These are phyloP conservation scores for Malacosoma neustria DNA, from an alignment of 2,888 invertebrate genomes.

Conservation along the genomic window DNA sequence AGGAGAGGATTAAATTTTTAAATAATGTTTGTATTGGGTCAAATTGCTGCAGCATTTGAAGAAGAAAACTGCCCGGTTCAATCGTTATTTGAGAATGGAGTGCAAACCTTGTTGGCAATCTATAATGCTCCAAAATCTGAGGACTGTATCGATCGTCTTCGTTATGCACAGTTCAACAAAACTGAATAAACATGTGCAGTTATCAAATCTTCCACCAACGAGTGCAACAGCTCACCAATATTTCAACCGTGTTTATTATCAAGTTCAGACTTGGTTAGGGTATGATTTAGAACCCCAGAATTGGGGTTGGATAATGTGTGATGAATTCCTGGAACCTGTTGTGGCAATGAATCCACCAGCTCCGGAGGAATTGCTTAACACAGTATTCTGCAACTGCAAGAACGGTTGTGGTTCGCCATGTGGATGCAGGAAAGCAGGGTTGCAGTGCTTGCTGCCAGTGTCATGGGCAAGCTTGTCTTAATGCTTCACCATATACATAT, in stretches of 20 bases:
- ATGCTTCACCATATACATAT: too few relatives aligned
- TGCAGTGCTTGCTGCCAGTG: too few relatives aligned
- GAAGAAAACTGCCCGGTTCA: too few relatives aligned
- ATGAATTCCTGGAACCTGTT: too few relatives aligned
- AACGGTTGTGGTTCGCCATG: constrained; percentile 15
- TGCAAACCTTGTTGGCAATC: constrained; percentile 18
- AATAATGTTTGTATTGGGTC: background rate
- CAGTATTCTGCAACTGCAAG: constrained; percentile 4
- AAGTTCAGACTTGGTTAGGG: constrained; percentile 13
- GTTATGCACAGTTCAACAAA: too few relatives aligned
- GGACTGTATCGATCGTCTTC: constrained; percentile 5
- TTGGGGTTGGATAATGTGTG: too few relatives aligned
- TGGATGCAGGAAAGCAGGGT: constrained; percentile 12
- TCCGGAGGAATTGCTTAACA: too few relatives aligned
- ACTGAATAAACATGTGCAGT: constrained; percentile 19
- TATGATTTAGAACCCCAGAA: constrained; percentile 10
- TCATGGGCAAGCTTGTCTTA: too few relatives aligned
- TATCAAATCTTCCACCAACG: constrained; percentile 27
- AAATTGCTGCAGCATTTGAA: too few relatives aligned
- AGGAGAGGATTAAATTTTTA: background rate
- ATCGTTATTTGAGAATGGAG: constrained; percentile 15
- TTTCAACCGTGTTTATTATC: constrained; percentile 14
- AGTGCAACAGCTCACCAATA: constrained; percentile 24
- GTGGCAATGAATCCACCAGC: too few relatives aligned
- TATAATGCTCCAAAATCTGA: constrained; percentile 25